These are phyloP conservation scores for Hetaerina titia DNA, from an alignment of 2,888 invertebrate species.

Conservation along the genomic window DNA sequence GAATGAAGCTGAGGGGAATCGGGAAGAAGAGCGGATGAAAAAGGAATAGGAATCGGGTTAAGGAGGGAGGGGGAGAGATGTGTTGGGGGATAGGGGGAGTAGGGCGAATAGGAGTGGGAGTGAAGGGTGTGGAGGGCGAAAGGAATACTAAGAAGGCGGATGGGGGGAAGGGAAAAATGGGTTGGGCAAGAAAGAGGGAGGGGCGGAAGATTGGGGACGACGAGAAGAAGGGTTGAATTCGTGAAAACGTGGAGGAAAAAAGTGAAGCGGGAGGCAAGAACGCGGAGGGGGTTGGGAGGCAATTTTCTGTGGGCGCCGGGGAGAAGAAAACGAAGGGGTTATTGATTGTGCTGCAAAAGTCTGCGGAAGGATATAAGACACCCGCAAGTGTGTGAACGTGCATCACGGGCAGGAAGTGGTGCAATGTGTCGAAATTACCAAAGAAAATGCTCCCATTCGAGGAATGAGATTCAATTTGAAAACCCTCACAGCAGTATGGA, in stretches of 20 bases:
- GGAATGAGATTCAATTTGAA: too few relatives aligned
- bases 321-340: background rate
- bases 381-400: background rate
- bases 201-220: background rate
- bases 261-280: background rate
- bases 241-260: background rate
- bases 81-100: background rate
- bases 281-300: background rate
- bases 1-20: background rate
- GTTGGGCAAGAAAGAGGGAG: background rate
- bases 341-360: conserved; percentile 9
- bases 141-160: background rate
- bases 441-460: too few relatives aligned
- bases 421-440: background rate
- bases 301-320: background rate
- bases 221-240: background rate
- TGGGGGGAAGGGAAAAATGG: background rate
- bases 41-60: conserved; percentile 9
- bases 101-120: background rate
- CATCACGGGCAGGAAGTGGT: background rate
- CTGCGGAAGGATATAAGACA: background rate
- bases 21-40: background rate
- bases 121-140: background rate
- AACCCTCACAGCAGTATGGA: too few relatives aligned
- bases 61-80: background rate